Base-by-base conservation (phyloP, 2,888 invertebrate genomes). In the Schizaphis graminum region DNA sequence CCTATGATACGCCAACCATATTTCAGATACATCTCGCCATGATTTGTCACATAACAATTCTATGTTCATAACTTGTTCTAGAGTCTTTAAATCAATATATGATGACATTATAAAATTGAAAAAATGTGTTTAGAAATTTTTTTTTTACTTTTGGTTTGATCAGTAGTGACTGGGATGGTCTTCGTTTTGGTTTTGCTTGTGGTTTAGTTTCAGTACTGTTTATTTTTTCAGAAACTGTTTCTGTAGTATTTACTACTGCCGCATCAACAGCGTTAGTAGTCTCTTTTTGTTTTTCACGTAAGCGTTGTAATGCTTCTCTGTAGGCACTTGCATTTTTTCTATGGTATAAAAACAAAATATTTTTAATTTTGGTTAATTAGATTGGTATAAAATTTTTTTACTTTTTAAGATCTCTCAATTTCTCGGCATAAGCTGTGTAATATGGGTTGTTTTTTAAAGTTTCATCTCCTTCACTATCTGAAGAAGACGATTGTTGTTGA, bases 61-160 rank as follows among this genome's bases (percentile, higher is more conserved):
- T 49, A 94, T 61, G 49, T 94, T 94, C 91, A 94, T 91, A 13
- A 94, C 86, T 90, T 94, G 61, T 21, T 90, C 67, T 24, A 94
- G 16, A 11, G 44, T 91, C 90, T 94, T 41, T 35, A 91, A 67
- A 49, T 67, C 21, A 41, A 61, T n/a, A 49, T 41, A 53, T 49
- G 11, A 53, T 77, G 24, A 0, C 3, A 49, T 53, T 77, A 57
- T 44, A 91, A 5, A 35, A 11, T n/a, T 57, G 3, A 91, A 1
- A 77, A 53, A 77, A 77, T 85, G 8, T 10, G 11, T 47, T 13
- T n/a, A 21, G 2, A 26, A 7, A 28, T 67, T 5, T 5, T 0
- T 5, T 0, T 49, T 28, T 26, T 93, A 93, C 92, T 89, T 93
- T 94, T 49, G 89, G 94, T 86, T 94, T 94, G 3, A 94, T n/a